These are phyloP conservation scores for Melanerpes aurifrons DNA, from an alignment of 2,113 vertebrate genomes.

Conservation along the genomic window DNA sequence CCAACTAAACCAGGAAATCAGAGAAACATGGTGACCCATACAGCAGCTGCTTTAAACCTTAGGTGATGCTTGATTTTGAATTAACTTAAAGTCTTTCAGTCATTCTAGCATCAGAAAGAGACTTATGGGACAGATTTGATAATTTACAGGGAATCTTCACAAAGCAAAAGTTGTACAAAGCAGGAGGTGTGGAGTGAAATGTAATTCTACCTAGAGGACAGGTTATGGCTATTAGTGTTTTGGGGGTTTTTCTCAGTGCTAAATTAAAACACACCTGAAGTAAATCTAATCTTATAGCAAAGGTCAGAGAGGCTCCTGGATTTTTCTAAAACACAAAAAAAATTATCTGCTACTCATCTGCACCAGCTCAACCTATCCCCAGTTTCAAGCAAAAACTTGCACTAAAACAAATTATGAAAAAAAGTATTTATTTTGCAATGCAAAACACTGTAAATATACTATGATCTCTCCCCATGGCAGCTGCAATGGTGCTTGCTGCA, in stretches of 20 bases:
- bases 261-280: neutral
- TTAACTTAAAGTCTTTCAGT: neutral
- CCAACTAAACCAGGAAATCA: neutral
- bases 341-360: neutral
- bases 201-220: neutral
- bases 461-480: neutral
- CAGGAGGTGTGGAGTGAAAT: neutral
- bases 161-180: neutral
- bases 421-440: neutral
- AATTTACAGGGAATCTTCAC: neutral
- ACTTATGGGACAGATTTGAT: neutral
- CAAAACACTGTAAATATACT: neutral
- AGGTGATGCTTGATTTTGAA: neutral
- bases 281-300: neutral
- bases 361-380: neutral
- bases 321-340: neutral
- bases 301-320: neutral
- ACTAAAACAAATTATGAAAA: neutral
- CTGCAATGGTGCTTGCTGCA: neutral
- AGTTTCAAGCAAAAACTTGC: neutral
- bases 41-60: neutral
- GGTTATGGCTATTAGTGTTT: neutral
- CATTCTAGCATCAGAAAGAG: neutral
- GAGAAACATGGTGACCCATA: neutral
- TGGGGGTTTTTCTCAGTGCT: neutral